phyloP scores from a whole-genome alignment of 1,140 invertebrate genomes.

The Gryon sp. region DNA sequence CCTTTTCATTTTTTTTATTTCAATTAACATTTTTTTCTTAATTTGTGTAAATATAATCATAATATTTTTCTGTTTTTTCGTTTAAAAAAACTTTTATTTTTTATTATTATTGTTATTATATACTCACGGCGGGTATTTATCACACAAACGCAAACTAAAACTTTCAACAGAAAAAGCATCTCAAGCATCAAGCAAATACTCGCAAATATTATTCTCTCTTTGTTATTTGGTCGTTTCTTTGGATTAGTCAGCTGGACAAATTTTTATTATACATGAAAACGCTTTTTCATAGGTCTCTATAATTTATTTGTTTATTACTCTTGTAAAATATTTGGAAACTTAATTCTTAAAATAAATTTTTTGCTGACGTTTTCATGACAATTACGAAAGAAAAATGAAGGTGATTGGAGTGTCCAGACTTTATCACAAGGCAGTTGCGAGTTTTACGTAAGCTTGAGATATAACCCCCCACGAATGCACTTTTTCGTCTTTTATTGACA shows the following conservation, averaged over 20 bases:
- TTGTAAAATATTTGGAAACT: constrained; percentile 22
- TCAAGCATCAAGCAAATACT: constrained; percentile 73
- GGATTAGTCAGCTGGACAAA: constrained; percentile 80
- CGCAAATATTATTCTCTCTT: constrained; percentile 74
- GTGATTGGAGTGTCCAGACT: constrained; percentile 74
- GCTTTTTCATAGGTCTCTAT: constrained; percentile 32
- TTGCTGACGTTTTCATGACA: constrained; percentile 23
- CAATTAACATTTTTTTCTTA: constrained; percentile 7
- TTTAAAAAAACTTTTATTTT: constrained; percentile 3
- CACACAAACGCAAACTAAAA: constrained; percentile 52
- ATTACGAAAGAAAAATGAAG: constrained; percentile 24
- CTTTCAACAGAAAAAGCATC: constrained; percentile 66
- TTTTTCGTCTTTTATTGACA: constrained; percentile 54
- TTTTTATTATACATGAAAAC: constrained; percentile 68
- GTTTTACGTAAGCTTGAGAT: constrained; percentile 70
- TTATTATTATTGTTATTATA: constrained; percentile 51
- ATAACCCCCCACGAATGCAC: constrained; percentile 57
- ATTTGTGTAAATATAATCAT: too few species aligned
- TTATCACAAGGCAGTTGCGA: constrained; percentile 79
- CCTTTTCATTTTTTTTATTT: constrained; percentile 15
- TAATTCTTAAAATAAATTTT: constrained; percentile 31
- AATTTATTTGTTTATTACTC: constrained; percentile 29
- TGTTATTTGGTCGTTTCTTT: constrained; percentile 80
- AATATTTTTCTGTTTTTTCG: neutral
- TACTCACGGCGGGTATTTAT: constrained; percentile 46